Base-by-base conservation (phyloP, 2,888 invertebrate species). In the Biston stratarius region DNA sequence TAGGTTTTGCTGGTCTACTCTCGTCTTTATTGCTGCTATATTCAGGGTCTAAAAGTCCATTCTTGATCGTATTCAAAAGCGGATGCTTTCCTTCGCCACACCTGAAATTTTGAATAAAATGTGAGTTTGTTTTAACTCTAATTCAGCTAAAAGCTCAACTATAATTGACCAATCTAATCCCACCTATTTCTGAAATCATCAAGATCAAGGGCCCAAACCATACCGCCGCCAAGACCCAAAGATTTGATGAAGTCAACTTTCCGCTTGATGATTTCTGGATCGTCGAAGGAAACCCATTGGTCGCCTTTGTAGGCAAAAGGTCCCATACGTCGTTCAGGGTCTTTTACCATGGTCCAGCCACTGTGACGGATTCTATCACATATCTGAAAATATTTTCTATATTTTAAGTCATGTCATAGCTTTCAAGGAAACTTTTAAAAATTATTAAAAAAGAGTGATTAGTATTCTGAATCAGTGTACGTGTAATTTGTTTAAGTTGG, bases 241-340 rank as follows among this genome's bases (percentile, higher is more conserved):
- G 96, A 94, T 70, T 97, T 95, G 44, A 98, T 96, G 78, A 96
- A 96, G 77, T 97, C 95, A 0, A 97, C 96, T 91, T 98, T 98
- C 72, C 95, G 95, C 70, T 95, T 94, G 51, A 98, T 96, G 89
- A 96, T 98, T 42, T 96, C 96, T 9, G 95, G 94, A 81, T 98
- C 98, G 83, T 99, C 98, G 79, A 95, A 99, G 2, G 97, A 97
- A 24, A 98, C 98, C 98, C 98, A 99, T 83, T 98, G 98, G 80
- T 96, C 96, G 53, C 96, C 97, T 80, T 97, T 97, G 82, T 96
- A 96, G 0, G 98, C 97, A 77, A 97, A 98, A 0, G 98, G 98
- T 6, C 98, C 98, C 95, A 98, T 97, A 56, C 97, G 94, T 12
- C 95, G 94, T 58, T 96, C 88, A 0, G 96, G 95, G 83, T 98